Conservation (phyloP, 2,797 vertebrate species). For the Leuciscus waleckii region DNA sequence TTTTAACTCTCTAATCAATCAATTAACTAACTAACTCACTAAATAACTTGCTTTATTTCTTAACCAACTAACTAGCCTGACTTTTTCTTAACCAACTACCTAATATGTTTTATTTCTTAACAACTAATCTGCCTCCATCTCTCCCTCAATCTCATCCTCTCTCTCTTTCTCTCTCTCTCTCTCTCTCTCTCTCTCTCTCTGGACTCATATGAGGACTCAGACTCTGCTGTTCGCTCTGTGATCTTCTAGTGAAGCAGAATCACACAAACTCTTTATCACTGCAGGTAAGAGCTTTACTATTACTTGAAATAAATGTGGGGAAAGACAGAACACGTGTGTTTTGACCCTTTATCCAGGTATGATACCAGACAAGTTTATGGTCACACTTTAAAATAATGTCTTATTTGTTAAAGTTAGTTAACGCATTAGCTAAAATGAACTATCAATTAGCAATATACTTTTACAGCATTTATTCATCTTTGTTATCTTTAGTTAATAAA, state of each 20-base stretch:
- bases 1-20: too few relatives aligned
- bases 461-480: neutral
- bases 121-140: too few relatives aligned
- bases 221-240: slow-evolving; percentile 65
- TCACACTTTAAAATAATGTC: neutral
- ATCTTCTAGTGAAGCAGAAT: slow-evolving; percentile 41
- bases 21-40: too few relatives aligned
- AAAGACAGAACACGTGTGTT: neutral
- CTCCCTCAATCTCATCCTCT: neutral
- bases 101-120: too few relatives aligned
- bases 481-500: neutral
- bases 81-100: too few relatives aligned
- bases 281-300: slow-evolving; percentile 5
- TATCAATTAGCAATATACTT: neutral
- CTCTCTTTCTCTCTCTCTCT: neutral
- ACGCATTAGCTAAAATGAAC: neutral
- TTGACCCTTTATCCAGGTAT: neutral
- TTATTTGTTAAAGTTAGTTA: neutral
- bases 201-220: neutral
- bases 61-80: neutral
- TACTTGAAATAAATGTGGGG: neutral
- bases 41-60: too few relatives aligned
- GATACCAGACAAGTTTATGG: neutral
- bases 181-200: neutral
- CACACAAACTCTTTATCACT: slow-evolving; percentile 37